These are phyloP conservation scores for Matsumurasca onukii DNA, from an alignment of 1,140 invertebrate genomes.

Conservation along the genomic window DNA sequence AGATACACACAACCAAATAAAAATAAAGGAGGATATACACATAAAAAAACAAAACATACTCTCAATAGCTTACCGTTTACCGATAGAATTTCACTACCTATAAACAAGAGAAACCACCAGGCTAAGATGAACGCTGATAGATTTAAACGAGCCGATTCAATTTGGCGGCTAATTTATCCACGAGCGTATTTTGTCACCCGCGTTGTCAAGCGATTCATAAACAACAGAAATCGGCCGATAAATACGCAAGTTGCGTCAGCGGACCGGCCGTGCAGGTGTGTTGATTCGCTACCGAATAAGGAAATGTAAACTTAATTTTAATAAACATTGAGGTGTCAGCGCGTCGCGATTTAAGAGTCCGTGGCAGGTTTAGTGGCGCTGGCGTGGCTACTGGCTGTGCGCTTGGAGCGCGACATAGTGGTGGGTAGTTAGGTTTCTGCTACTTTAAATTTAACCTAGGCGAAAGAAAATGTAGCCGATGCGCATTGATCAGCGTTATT, in stretches of 20 bases:
- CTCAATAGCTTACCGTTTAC: too few relatives aligned
- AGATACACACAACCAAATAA: too few relatives aligned
- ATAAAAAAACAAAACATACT: too few relatives aligned
- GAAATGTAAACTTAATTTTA: slow-evolving; percentile 27
- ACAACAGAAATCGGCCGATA: slow-evolving; percentile 21
- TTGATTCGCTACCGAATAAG: slow-evolving; percentile 20
- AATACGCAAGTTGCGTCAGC: slow-evolving; percentile 17
- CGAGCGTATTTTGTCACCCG: slow-evolving; percentile 10
- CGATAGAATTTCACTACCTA: too few relatives aligned
- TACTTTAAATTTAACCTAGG: too few relatives aligned
- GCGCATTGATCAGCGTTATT: too few relatives aligned
- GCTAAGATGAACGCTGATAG: not conserved
- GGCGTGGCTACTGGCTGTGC: not conserved
- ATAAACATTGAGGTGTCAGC: slow-evolving; percentile 22
- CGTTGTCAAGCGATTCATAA: slow-evolving; percentile 8
- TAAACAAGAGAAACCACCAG: too few relatives aligned
- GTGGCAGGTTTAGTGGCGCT: not conserved
- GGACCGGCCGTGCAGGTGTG: not conserved
- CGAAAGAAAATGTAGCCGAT: too few relatives aligned
- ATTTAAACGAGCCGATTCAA: slow-evolving; percentile 16
- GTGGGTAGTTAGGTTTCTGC: not conserved
- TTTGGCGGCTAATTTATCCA: slow-evolving; percentile 7
- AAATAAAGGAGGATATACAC: too few relatives aligned
- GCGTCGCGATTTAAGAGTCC: not conserved
- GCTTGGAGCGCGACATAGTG: not conserved